A percentile compares a stretch with the other conserved stretches of the same genome.
Conservation (phyloP, 2,113 vertebrate genomes). For the Megaleporinus macrocephalus region DNA sequence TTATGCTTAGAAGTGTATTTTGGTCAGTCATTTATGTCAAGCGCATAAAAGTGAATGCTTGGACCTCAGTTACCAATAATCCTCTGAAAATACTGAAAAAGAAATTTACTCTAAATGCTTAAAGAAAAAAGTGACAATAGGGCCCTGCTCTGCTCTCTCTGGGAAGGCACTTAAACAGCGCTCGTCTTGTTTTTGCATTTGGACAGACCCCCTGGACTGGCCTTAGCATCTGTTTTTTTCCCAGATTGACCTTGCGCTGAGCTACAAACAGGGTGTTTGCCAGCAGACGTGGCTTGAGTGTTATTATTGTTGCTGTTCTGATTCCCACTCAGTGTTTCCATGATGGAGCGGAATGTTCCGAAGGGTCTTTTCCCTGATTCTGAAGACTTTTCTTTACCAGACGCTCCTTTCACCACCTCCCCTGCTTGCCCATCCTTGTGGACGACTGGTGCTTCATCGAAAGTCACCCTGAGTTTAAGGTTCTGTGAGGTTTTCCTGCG, state of each 20-base stretch:
- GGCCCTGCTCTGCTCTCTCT: neutral
- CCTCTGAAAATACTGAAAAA: neutral
- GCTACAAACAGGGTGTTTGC: constrained; percentile 63
- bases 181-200: constrained; percentile 89
- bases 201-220: constrained; percentile 71
- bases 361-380: constrained; percentile 86
- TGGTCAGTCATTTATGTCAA: constrained; percentile 6
- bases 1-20: neutral
- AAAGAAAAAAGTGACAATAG: constrained; percentile 3
- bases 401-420: constrained; percentile 77
- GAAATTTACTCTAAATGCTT: neutral
- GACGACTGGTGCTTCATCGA: constrained; percentile 92
- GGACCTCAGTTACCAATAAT: neutral
- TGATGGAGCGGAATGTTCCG: constrained; percentile 93
- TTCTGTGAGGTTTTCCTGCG: constrained; percentile 93
- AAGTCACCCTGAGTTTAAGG: constrained; percentile 95
- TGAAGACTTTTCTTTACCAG: constrained; percentile 81
- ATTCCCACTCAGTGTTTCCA: constrained; percentile 94
- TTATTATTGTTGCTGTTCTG: constrained; percentile 90
- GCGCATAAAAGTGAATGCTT: neutral
- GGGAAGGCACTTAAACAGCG: constrained; percentile 65
- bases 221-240: constrained; percentile 85
- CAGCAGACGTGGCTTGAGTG: constrained; percentile 64
- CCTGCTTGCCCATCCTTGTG: constrained; percentile 82
- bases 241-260: constrained; percentile 83